phyloP scores from a whole-genome alignment of 2,797 vertebrate genomes.

The Chelonia mydas region DNA sequence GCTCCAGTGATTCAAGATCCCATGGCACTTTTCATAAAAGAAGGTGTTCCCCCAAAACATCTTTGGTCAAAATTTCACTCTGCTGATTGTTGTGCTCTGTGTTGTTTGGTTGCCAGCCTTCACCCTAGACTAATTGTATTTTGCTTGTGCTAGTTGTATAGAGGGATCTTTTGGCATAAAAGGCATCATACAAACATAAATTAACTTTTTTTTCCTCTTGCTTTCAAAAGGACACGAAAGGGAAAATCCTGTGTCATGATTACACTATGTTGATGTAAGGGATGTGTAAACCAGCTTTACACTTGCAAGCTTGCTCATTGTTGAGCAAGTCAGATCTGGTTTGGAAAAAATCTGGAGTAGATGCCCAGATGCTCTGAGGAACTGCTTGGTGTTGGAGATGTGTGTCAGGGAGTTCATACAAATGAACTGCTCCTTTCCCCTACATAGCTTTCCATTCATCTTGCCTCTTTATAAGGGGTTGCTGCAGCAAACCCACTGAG shows the following conservation, averaged over 20 bases:
- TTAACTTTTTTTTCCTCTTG: not conserved
- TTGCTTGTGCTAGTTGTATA: not conserved
- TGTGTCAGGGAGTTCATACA: not conserved
- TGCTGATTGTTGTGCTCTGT: rapidly evolving
- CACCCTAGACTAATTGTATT: not conserved
- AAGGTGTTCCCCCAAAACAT: not conserved
- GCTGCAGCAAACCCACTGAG: not conserved
- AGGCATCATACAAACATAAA: not conserved
- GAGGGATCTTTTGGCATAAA: not conserved
- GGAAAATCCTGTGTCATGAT: not conserved
- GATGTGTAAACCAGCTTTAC: not conserved
- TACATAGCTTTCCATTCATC: constrained; percentile 7
- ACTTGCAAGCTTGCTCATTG: not conserved
- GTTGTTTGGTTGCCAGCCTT: not conserved
- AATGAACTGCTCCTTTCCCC: not conserved
- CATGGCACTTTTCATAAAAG: not conserved
- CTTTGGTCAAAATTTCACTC: constrained; percentile 16
- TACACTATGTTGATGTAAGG: not conserved
- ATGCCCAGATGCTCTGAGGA: constrained; percentile 10
- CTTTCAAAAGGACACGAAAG: not conserved
- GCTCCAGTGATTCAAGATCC: not conserved
- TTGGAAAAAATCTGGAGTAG: not conserved
- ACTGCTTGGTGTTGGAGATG: not conserved
- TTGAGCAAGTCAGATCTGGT: not conserved
- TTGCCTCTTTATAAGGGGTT: not conserved